These are phyloP conservation scores for Danio kyathit DNA, from an alignment of 2,797 vertebrate species.

Conservation along the genomic window DNA sequence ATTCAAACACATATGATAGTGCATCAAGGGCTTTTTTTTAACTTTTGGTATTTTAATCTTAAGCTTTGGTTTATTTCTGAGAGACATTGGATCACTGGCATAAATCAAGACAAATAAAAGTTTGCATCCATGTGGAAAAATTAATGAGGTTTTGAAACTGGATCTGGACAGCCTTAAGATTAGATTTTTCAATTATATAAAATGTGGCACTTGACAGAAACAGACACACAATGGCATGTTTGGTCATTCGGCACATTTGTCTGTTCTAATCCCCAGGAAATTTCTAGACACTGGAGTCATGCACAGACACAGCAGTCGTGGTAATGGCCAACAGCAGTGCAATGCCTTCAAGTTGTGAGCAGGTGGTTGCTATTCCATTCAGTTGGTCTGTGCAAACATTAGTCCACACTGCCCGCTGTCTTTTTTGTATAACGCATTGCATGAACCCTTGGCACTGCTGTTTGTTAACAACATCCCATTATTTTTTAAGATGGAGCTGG, in stretches of 20 bases:
- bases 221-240: slow-evolving; percentile 1
- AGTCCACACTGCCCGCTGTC: slow-evolving; percentile 5
- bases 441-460: slow-evolving; percentile 17
- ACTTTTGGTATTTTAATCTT: neutral
- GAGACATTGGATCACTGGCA: neutral
- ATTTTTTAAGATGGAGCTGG: neutral
- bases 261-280: slow-evolving; percentile 37
- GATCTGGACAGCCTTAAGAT: slow-evolving; percentile 11
- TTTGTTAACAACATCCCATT: neutral
- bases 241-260: slow-evolving; percentile 26
- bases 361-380: slow-evolving; percentile 35
- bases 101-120: neutral
- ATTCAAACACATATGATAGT: neutral
- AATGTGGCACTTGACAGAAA: slow-evolving; percentile 11
- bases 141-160: slow-evolving; percentile 10
- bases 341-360: slow-evolving; percentile 21
- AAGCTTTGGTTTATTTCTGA: neutral
- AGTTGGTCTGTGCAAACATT: slow-evolving; percentile 19
- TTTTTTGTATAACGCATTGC: slow-evolving; percentile 2
- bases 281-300: slow-evolving; percentile 42
- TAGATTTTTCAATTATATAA: slow-evolving; percentile 21
- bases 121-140: neutral
- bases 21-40: neutral
- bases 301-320: slow-evolving; percentile 29
- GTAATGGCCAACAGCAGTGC: slow-evolving; percentile 28